Base-by-base conservation (phyloP, 2,797 vertebrate genomes). In the Mormyrops attenuatus region DNA sequence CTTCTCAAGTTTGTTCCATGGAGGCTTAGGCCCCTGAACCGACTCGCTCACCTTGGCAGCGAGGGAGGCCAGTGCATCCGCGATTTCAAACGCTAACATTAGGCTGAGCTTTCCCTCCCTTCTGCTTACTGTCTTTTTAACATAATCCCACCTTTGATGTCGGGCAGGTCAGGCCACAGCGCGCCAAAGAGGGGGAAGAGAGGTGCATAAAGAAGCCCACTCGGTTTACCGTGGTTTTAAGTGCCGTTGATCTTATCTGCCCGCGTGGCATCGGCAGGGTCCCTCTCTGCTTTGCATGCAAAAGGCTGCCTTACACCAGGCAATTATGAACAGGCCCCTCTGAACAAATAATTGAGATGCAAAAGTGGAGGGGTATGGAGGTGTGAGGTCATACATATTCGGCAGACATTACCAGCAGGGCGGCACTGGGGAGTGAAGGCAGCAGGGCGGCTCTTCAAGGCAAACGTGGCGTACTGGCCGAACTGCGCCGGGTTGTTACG, bases 121-220 rank as follows among this genome's bases (percentile, higher is more conserved):
- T 96, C 94, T 96, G 94, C 95, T 91, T 92, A 88, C 89, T 93
- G 95, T 95, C 96, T 96, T 69, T 94, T 95, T 95, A 93, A 95
- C 94, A 95, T 97, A 97, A 97, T 97, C 95, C 94, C 88, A 95
- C 95, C 97, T 99, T 99, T 99, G 98, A 99, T 98, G 97, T 97
- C 95, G 96, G 92, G 91, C 94, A 94, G 93, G 93, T 93, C 92
- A 96, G 95, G 95, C 95, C 96, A 97, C 96, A 97, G 92, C 92
- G 93, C 97, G 92, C 92, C 93, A 94, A 94, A 97, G 96, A 97
- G 94, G 95, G 94, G 92, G 90, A 91, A 0, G 41, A 94, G 94
- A 95, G 93, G 95, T 94, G 94, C 95, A 94, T 96, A 96, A 95
- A 95, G 95, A 95, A 93, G 92, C 93, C 92, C 69, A 91, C 94